Evolutionary conservation across 2,888 invertebrate genomes (phyloP), one percentile per base, ranked within the genome.

Genomic region (Eupithecia subfuscata): DNA sequence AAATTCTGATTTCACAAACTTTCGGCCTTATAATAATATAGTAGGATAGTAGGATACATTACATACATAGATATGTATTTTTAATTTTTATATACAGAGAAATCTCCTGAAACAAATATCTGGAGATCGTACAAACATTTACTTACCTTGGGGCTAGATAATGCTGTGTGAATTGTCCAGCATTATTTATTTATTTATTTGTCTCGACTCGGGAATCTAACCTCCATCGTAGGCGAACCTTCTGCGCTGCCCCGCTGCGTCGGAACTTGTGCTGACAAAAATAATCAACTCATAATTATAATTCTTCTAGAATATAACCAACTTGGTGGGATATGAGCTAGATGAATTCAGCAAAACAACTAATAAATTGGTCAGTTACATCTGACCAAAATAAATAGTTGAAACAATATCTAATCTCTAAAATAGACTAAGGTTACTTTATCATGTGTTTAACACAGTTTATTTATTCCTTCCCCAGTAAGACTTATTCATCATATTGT

Each of bases 401-500:
- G 22, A 22, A 22, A n/a, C n/a, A n/a, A 14, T 43, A 60, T 60
- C 14, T 60, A 60, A 64, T 18, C 34, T 34, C 30, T 64, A 64
- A 63, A 30, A 34, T 64, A 34, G 2, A 4, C 56, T 56, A 56
- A 56, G 56, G 56, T 67, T 37, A 69, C 43, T 22, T 65, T 69
- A 72, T 56, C 14, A 52, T 45, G 73, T 75, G 78, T 77, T 77
- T 69, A 14, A 81, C 78, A 77, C 74, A 72, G 80, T 78, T 77
- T 80, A 81, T 81, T 82, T 71, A 76, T 75, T 80, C 79, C 71
- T 79, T 80, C 73, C 83, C 74, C 76, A 74, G 81, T 70, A 73
- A 76, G 34, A 12, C 22, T 70, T 92, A 94, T 79, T 95, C 91
- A 84, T 95, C 95, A 83, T 91, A 95, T 76, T 94, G 91, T 74